Evolutionary conservation across 2,113 vertebrate species (phyloP).

Genomic region (Antennarius striatus): DNA sequence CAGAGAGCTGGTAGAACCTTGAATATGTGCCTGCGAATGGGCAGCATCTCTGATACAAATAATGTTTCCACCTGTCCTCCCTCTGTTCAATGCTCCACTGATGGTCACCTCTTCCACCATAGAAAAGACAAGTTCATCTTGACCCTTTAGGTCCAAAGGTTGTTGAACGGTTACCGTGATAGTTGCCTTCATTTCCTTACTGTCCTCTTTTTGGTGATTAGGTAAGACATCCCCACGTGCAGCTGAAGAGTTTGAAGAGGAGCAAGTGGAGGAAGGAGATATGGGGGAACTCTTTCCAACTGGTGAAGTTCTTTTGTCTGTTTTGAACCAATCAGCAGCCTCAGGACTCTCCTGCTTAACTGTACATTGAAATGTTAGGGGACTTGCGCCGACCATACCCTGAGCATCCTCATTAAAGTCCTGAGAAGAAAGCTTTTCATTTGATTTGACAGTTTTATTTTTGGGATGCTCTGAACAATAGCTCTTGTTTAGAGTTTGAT

Average conservation of each 20-base stretch:
- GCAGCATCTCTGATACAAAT: conserved; percentile 89
- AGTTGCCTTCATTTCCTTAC: conserved; percentile 87
- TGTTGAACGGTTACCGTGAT: conserved; percentile 95
- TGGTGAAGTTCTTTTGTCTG: conserved; percentile 87
- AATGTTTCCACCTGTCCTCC: conserved; percentile 87
- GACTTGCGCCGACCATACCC: conserved; percentile 71
- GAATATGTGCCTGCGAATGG: conserved; percentile 74
- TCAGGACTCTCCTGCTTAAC: conserved; percentile 65
- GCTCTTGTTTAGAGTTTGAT: conserved; percentile 74
- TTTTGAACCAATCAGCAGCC: conserved; percentile 78
- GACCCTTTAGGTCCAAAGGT: conserved; percentile 90
- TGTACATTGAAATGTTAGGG: conserved; percentile 50
- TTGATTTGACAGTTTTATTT: conserved; percentile 24
- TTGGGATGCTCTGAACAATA: conserved; percentile 65
- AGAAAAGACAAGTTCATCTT: conserved; percentile 96
- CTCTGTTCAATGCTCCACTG: conserved; percentile 83
- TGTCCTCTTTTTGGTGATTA: conserved; percentile 65
- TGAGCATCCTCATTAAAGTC: conserved; percentile 82
- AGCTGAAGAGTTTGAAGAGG: conserved; percentile 65
- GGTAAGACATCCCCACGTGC: conserved; percentile 62
- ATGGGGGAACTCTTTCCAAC: conserved; percentile 93
- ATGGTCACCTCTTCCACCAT: conserved; percentile 95
- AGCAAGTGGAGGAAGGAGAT: conserved; percentile 67
- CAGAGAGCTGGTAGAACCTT: conserved; percentile 82
- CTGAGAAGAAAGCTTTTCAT: conserved; percentile 80